These are phyloP conservation scores for Netelia virgata DNA, from an alignment of 2,888 invertebrate genomes.

Conservation along the genomic window DNA sequence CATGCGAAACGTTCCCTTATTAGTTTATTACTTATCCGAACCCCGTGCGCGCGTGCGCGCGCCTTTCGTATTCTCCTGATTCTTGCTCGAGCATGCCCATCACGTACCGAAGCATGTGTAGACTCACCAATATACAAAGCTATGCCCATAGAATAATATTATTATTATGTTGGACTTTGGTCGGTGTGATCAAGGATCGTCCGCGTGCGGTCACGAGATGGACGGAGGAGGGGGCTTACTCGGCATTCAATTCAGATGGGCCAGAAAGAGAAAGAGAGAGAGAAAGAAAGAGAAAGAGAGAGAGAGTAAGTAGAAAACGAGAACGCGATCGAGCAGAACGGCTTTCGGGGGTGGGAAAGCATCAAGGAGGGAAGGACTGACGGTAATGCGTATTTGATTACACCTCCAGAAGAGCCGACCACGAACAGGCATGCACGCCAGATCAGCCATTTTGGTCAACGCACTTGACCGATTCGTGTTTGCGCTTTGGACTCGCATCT, in stretches of 20 bases:
- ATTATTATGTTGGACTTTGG: constrained; percentile 36
- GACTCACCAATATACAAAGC: constrained; percentile 23
- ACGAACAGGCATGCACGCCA: constrained; percentile 52
- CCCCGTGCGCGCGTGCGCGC: not conserved
- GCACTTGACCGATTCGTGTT: constrained; percentile 60
- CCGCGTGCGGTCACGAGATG: constrained; percentile 61
- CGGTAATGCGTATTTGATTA: constrained; percentile 83
- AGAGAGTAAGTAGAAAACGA: constrained; percentile 27
- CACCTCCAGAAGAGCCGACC: constrained; percentile 71
- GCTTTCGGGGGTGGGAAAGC: constrained; percentile 66
- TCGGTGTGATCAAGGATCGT: constrained; percentile 61
- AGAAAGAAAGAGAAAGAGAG: constrained; percentile 23
- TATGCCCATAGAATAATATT: constrained; percentile 45
- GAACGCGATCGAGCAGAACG: constrained; percentile 61
- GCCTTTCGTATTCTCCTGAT: constrained; percentile 32
- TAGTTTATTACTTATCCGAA: constrained; percentile 66
- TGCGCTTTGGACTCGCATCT: constrained; percentile 18
- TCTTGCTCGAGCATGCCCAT: constrained; percentile 50
- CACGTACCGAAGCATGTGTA: constrained; percentile 47
- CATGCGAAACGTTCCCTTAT: constrained; percentile 58
- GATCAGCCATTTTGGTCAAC: constrained; percentile 76
- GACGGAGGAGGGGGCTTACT: constrained; percentile 25
- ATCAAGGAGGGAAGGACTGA: constrained; percentile 69
- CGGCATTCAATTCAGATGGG: constrained; percentile 56
- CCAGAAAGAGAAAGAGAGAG: constrained; percentile 18